Evolutionary conservation across 2,113 vertebrate species (phyloP), one percentile per base, ranked within the genome.

Genomic region (Lontra canadensis): DNA sequence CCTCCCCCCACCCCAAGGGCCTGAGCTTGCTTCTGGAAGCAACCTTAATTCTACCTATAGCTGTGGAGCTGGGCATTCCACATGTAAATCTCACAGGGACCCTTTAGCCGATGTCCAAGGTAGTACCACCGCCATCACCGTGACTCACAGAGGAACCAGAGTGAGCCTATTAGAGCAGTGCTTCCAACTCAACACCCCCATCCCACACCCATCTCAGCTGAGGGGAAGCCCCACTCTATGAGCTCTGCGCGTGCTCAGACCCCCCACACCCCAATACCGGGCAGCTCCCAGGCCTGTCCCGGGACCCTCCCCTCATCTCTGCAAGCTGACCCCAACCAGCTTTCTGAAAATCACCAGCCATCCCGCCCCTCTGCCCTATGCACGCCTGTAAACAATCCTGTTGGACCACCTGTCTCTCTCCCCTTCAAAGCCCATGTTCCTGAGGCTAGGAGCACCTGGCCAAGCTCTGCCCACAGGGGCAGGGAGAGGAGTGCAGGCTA

Each of bases 21-120:
- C 8, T 12, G n/a, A 15, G 20, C 25, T 61, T 67, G 59, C 36
- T 20, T 17, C 39, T 6, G 17, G 11, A 52, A 49, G 49, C 36
- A n/a, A 59, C 36, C 36, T 44, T 21, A 2, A 12, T 1, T 65
- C 82, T 9, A 23, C 2, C 8, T 57, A 4, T 3, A 9, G 4
- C 7, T 2, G 11, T 13, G 52, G 61, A 29, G 31, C 85, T 25
- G 21, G 39, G 31, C 63, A 2, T 17, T 36, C 49, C 29, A 34
- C 2, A 0, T n/a, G 59, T 47, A 55, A 74, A 36, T 36, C 4
- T 8, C 8, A 1, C 11, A n/a, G 23, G 0, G 6, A n/a, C 25
- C 25, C 67, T 57, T 29, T 21, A 26, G 6, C 20, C 8, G 31
- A 79, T 25, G 31, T 12, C 71, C 71, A 25, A 2, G 29, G 36